Evolutionary conservation across 2,113 vertebrate genomes (phyloP).

Genomic region (Lepus timidus): DNA sequence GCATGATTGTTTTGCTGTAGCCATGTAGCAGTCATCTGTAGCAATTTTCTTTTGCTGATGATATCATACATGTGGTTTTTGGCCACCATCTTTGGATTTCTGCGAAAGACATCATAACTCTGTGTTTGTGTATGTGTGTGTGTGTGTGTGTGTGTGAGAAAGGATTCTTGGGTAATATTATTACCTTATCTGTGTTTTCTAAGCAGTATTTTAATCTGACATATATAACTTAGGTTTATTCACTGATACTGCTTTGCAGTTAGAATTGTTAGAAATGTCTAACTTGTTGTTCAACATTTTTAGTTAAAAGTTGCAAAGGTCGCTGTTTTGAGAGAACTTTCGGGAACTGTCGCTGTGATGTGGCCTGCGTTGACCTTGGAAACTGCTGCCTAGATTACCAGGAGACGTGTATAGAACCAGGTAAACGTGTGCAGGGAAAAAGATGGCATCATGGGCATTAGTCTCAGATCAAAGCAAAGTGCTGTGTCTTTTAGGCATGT

Average conservation of each 20-base stretch:
- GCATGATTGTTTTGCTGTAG: neutral
- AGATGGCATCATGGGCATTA: too few relatives aligned
- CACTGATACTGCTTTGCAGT: neutral
- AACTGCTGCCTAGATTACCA: slow-evolving; percentile 92
- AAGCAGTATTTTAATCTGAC: neutral
- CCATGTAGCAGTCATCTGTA: neutral
- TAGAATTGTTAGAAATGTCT: slow-evolving; percentile 40
- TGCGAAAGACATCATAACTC: too few relatives aligned
- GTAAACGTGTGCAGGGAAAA: slow-evolving; percentile 75
- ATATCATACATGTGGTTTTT: neutral
- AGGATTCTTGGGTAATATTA: neutral
- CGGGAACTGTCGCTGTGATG: slow-evolving; percentile 90
- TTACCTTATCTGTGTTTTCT: neutral
- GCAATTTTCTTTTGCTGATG: neutral
- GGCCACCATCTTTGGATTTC: neutral
- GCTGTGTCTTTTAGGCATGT: neutral
- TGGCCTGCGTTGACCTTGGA: slow-evolving; percentile 87
- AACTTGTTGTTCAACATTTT: slow-evolving; percentile 76
- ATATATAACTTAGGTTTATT: neutral
- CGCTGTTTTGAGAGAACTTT: slow-evolving; percentile 92
- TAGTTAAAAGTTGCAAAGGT: slow-evolving; percentile 92
- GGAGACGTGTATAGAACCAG: slow-evolving; percentile 88
- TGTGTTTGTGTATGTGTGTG: neutral
- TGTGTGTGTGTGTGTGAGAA: neutral
- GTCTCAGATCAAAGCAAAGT: neutral